Conservation (phyloP, 2,888 invertebrate species). For the Punctoribates punctum region DNA sequence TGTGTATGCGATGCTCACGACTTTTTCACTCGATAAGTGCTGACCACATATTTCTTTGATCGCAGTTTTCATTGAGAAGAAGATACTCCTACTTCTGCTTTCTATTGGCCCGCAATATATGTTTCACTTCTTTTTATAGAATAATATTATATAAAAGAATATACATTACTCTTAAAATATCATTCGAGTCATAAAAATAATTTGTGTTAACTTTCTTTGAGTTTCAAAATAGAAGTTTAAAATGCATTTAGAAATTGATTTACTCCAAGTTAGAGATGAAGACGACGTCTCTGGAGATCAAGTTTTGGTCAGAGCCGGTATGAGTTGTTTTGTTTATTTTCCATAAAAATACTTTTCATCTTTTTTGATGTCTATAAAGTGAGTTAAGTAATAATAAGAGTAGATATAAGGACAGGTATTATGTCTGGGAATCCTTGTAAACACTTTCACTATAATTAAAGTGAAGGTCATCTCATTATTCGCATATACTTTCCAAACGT, state of each 20-base stretch:
- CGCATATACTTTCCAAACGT: background rate
- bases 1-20: conserved; percentile 20
- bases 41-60: conserved; percentile 26
- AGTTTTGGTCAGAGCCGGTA: conserved; percentile 30
- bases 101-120: conserved; percentile 18
- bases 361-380: background rate
- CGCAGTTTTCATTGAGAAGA: conserved; percentile 14
- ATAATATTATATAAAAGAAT: background rate
- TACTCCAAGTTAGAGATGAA: background rate
- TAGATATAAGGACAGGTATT: background rate
- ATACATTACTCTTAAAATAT: conserved; percentile 13
- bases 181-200: background rate
- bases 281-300: background rate
- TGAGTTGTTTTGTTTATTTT: background rate
- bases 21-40: conserved; percentile 14
- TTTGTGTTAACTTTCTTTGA: background rate
- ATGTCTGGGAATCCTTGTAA: background rate
- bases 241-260: conserved; percentile 27
- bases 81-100: conserved; percentile 31
- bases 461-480: background rate
- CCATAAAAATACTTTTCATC: background rate
- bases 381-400: background rate
- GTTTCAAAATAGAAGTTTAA: background rate
- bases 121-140: background rate
- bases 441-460: background rate